Evolutionary conservation across 1,140 invertebrate species (phyloP), one percentile per base, ranked within the genome.

Genomic region (Gonioctena quinquepunctata): DNA sequence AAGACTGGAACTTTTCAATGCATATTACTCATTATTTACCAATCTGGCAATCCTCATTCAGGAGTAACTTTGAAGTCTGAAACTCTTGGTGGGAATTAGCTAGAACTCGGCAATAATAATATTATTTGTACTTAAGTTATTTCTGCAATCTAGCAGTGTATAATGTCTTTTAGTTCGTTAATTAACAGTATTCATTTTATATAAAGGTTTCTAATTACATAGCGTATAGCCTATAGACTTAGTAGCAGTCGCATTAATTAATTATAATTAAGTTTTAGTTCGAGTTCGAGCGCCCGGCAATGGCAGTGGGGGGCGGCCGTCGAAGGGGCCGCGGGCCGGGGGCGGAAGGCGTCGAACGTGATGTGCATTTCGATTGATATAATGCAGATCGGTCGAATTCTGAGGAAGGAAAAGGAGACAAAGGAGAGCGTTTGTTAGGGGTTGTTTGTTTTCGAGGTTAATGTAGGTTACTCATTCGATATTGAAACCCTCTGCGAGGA

Each of bases 241-340:
- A 84, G 79, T 80, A 78, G 82, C 84, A 85, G 85, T 85, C 83
- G 82, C 84, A 90, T 90, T 90, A 90, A 90, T 90, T 90, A 90
- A 90, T 90, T 89, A 90, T 90, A 90, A 90, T 90, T 90, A 89
- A 90, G 88, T 90, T 90, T 90, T 88, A 90, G 88, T 89, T 89
- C 86, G 89, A 88, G 88, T 87, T 82, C 77, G 84, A 66, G 63
- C 63, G 63, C 63, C 63, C 63, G 63, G 63, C 63, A 54, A 49
- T 49, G 63, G 63, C 63, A 26, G 50, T 61, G 59, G 23, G n/a
- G 59, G 23, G 5, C n/a, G 59, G 18, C 13, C 19, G 22, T 13
- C 13, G 19, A 62, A 33, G 60, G 60, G 27, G 60, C 28, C n/a
- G 2, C 8, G 60, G 28, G 28, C 13, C 19, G 56, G 7, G 56